phyloP scores from a whole-genome alignment of 2,888 invertebrate genomes.

The Lumbricus terrestris region DNA sequence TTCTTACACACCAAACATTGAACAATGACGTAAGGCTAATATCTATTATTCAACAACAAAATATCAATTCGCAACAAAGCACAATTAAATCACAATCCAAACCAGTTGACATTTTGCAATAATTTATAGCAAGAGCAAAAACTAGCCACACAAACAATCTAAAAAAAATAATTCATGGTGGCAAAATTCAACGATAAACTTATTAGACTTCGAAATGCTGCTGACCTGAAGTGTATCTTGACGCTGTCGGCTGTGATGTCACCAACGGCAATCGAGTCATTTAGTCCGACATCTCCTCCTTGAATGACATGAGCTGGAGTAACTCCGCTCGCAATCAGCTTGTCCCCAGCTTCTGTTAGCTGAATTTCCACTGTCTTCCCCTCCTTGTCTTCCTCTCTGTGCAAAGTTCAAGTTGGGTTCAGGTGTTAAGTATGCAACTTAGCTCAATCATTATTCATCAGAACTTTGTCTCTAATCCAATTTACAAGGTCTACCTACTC shows the following conservation, averaged over 20 bases:
- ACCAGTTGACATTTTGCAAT: not conserved
- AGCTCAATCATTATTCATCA: not conserved
- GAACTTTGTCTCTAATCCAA: too few species aligned
- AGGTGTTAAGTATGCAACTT: not conserved
- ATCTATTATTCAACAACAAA: not conserved
- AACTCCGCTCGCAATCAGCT: not conserved
- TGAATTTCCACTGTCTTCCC: constrained; percentile 8
- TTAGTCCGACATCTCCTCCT: constrained; percentile 13
- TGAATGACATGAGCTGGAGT: too few species aligned
- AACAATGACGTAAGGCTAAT: too few species aligned
- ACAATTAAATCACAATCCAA: not conserved
- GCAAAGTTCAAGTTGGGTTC: not conserved
- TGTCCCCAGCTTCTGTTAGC: not conserved
- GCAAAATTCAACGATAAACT: not conserved
- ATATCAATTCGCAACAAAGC: not conserved
- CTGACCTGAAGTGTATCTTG: constrained; percentile 25
- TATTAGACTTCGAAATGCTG: not conserved
- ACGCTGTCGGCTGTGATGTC: constrained; percentile 27
- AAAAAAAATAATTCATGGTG: not conserved
- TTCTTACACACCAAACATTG: too few species aligned
- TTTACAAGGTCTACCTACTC: too few species aligned
- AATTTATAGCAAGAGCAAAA: not conserved
- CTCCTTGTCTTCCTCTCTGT: not conserved
- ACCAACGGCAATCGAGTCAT: constrained; percentile 14
- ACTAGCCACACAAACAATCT: not conserved